Evolutionary conservation across 2,888 invertebrate species (phyloP), one percentile per base, ranked within the genome.

Genomic region (Coenonympha arcania): DNA sequence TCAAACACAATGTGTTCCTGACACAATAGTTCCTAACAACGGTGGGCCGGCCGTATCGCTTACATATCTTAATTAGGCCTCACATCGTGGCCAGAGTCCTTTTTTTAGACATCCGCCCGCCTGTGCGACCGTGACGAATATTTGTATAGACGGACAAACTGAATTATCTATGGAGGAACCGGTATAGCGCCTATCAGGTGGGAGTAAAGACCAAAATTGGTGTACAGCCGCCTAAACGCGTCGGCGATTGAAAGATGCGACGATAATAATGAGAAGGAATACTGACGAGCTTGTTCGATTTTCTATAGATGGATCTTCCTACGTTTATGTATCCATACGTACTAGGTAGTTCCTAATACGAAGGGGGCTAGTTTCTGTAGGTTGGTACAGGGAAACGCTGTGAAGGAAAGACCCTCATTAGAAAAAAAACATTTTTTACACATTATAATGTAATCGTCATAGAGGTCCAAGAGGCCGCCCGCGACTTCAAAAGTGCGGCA

Each of bases 51-150:
- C 64, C 70, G 65, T 73, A 71, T 78, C 76, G 75, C 69, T 82
- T 83, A 81, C 84, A 85, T 83, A 86, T 86, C 86, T 85, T 86
- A 86, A 86, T 86, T 85, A 84, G 84, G 73, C 86, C 86, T 63
- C 86, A 86, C 86, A 86, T 73, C 80, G 73, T 73, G 84, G 70
- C 66, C 69, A 67, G 66, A 65, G 66, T 68, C 66, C 49, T 69
- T 76, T 69, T 39, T 24, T 24, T 24, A 24, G 65, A 64, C 73
- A 72, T 73, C 70, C 70, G 71, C 65, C 62, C 69, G 71, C 62
- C 58, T 66, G 66, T 61, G 65, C 61, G 65, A 68, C 73, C 76
- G 73, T 78, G 76, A 79, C 77, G 76, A 71, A 75, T 76, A 76
- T 73, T 71, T 73, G 70, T 73, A 70, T 50, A 48, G 56, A 56